phyloP scores from a whole-genome alignment of 2,888 invertebrate species.

The Mystacides longicornis region DNA sequence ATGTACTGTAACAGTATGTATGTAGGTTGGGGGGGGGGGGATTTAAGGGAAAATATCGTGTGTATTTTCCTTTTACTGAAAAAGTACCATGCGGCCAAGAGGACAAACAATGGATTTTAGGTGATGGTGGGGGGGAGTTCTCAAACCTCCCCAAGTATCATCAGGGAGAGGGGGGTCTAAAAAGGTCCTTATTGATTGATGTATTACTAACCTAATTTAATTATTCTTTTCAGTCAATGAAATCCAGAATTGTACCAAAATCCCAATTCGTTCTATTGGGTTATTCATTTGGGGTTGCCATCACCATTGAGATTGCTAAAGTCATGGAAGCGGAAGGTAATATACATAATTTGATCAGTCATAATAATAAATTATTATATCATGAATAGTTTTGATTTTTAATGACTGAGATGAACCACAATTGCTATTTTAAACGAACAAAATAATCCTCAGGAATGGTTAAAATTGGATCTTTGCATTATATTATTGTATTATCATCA shows the following conservation, averaged over 20 bases:
- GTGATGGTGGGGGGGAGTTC: no score
- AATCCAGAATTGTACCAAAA: conserved; percentile 48
- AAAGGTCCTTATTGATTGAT: not conserved
- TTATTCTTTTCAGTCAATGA: conserved; percentile 46
- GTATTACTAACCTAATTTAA: not conserved
- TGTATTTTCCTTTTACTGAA: no score
- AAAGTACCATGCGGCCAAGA: no score
- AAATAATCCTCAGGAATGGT: no score
- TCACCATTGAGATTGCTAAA: conserved; percentile 69
- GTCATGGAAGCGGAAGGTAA: conserved; percentile 60
- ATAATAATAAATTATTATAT: not conserved
- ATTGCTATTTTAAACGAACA: no score
- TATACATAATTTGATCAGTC: not conserved
- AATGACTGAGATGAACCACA: no score
- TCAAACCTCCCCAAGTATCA: no score
- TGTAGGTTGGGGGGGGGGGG: not conserved
- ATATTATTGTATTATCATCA: no score
- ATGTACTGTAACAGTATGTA: not conserved
- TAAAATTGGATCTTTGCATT: no score
- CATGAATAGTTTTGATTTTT: no score
- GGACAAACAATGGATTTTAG: no score
- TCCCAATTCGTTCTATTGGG: conserved; percentile 70
- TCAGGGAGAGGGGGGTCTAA: no score
- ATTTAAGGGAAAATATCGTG: not conserved
- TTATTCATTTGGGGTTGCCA: conserved; percentile 80